Percentiles rank a stretch among this genome's conserved stretches.
These are phyloP conservation scores for Microctonus aethiopoides DNA, from an alignment of 2,888 invertebrate genomes.

Conservation along the genomic window DNA sequence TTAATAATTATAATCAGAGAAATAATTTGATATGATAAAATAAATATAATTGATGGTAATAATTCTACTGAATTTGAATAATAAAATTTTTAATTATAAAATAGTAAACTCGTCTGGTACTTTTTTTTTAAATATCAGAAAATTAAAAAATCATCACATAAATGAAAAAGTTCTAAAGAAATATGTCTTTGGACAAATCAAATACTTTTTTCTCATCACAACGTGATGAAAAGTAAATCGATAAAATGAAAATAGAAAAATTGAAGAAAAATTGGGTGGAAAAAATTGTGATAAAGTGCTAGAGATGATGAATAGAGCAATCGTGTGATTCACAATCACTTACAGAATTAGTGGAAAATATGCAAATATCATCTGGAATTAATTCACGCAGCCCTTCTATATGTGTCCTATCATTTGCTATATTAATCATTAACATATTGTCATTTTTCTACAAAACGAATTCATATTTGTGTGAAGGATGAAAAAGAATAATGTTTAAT, in stretches of 20 bases:
- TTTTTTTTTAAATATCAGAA: too few relatives aligned
- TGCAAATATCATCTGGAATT: constrained; percentile 68
- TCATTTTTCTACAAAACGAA: constrained; percentile 72
- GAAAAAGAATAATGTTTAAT: constrained; percentile 33
- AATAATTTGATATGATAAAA: not conserved
- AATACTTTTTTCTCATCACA: too few relatives aligned
- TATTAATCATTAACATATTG: constrained; percentile 80
- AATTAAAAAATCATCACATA: too few relatives aligned
- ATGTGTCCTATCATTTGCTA: too few relatives aligned
- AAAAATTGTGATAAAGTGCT: not conserved
- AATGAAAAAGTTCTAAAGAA: too few relatives aligned
- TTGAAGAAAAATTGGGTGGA: not conserved
- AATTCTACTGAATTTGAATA: too few relatives aligned
- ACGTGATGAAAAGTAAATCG: not conserved
- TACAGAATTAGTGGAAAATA: constrained; percentile 68
- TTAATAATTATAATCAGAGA: not conserved
- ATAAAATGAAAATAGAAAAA: not conserved
- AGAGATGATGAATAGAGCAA: not conserved
- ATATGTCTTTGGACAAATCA: too few relatives aligned
- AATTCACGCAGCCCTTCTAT: constrained; percentile 69
- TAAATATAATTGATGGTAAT: too few relatives aligned
- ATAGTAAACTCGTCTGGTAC: too few relatives aligned
- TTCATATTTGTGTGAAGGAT: constrained; percentile 25
- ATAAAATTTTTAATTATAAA: too few relatives aligned
- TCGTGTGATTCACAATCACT: constrained; percentile 50